phyloP scores from a whole-genome alignment of 2,797 vertebrate species.

The Pteronotus mesoamericanus region DNA sequence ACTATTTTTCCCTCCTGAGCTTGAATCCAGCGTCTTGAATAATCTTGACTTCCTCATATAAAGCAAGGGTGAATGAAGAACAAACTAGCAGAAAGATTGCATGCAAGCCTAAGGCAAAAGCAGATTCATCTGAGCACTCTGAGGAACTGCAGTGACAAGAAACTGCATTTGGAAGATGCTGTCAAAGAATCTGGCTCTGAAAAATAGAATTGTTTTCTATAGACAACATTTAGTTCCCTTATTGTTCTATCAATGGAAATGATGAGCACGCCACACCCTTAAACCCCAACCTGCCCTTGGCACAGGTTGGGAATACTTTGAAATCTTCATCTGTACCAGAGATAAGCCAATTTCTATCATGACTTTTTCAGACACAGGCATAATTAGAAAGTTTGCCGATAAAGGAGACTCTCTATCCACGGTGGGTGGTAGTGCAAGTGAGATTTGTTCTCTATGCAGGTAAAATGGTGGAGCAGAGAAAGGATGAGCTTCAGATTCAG shows the following conservation, averaged over 20 bases:
- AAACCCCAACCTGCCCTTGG: fast-evolving
- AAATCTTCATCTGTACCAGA: not conserved
- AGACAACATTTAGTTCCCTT: conserved; percentile 59
- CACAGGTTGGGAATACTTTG: not conserved
- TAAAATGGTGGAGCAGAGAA: not conserved
- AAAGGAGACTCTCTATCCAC: not conserved
- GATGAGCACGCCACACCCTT: not conserved
- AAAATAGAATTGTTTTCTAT: conserved; percentile 71
- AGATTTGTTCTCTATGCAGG: not conserved
- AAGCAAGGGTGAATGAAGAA: conserved; percentile 61
- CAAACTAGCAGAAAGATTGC: conserved; percentile 59
- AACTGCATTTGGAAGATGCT: conserved; percentile 37
- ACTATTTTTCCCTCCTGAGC: conserved; percentile 28
- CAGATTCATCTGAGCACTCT: conserved; percentile 70
- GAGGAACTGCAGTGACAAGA: conserved; percentile 69
- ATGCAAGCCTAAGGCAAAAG: conserved; percentile 62
- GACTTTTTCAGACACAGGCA: conserved; percentile 32
- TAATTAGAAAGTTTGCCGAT: not conserved
- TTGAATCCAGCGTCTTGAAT: conserved; percentile 23
- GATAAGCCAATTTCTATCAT: not conserved
- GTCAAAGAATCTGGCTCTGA: conserved; percentile 56
- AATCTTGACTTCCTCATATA: not conserved
- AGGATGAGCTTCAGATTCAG: not conserved
- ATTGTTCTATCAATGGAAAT: conserved; percentile 51
- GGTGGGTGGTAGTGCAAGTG: not conserved